Evolutionary conservation across 2,113 vertebrate genomes (phyloP).

Genomic region (Bucco capensis): DNA sequence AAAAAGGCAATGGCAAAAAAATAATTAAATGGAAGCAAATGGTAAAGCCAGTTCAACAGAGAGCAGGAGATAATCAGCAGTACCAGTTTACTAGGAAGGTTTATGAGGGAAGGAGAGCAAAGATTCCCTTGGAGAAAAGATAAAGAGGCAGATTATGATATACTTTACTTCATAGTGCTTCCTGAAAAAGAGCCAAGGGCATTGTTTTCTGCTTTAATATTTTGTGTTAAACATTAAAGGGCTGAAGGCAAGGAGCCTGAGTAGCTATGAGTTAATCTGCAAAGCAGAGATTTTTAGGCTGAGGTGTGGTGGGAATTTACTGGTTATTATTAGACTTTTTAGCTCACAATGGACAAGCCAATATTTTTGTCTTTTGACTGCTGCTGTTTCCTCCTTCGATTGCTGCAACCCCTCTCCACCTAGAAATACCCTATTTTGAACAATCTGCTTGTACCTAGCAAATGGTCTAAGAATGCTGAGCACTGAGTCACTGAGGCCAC

Average conservation of each 20-base stretch:
- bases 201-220: slow-evolving; percentile 57
- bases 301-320: background rate
- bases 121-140: slow-evolving; percentile 14
- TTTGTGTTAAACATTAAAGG: slow-evolving; percentile 48
- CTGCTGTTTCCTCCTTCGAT: background rate
- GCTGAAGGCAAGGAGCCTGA: slow-evolving; percentile 17
- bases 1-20: background rate
- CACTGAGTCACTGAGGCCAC: background rate
- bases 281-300: background rate
- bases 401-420: background rate
- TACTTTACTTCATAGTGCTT: slow-evolving; percentile 22
- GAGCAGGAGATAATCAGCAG: background rate
- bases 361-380: background rate
- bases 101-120: slow-evolving; percentile 36
- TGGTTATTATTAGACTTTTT: slow-evolving; percentile 26
- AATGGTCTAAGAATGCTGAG: background rate
- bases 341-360: background rate
- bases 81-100: background rate
- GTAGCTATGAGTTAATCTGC: slow-evolving; percentile 6
- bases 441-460: background rate
- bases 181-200: slow-evolving; percentile 23
- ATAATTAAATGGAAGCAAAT: background rate
- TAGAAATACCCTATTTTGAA: background rate
- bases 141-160: slow-evolving; percentile 29
- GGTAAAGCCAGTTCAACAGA: background rate